Conservation (phyloP, 2,888 invertebrate genomes). For the Mesorhabditis sp. region DNA sequence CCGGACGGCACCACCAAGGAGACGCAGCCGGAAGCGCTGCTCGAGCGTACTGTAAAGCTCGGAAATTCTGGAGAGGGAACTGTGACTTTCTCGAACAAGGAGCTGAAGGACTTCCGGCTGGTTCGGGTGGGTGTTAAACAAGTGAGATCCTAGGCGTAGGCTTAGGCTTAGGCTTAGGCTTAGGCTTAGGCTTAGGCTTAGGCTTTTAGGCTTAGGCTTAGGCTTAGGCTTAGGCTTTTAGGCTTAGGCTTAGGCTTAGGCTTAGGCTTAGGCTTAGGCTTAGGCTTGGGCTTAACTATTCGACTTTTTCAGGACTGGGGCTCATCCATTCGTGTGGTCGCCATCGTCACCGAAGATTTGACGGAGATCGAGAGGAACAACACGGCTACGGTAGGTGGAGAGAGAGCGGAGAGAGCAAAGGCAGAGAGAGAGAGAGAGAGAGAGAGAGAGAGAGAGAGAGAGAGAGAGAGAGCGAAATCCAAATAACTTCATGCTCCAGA, state of each 20-base stretch:
- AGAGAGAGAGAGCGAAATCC: background rate
- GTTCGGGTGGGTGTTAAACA: constrained; percentile 17
- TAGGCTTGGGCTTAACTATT: background rate
- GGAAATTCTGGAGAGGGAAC: constrained; percentile 52
- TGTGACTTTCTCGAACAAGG: constrained; percentile 51
- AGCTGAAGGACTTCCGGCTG: constrained; percentile 47
- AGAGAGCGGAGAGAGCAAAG: background rate
- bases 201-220: background rate
- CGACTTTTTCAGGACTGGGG: constrained; percentile 63
- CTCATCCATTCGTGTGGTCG: constrained; percentile 78
- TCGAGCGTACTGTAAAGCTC: constrained; percentile 52
- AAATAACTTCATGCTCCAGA: constrained; percentile 57
- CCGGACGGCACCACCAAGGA: constrained; percentile 26
- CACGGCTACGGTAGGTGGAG: constrained; percentile 35
- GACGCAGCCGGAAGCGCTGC: constrained; percentile 21
- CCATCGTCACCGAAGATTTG: constrained; percentile 82
- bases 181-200: background rate
- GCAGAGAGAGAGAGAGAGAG: background rate
- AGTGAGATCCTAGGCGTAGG: background rate
- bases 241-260: background rate
- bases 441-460: background rate
- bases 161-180: background rate
- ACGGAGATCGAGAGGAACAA: constrained; percentile 64
- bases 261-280: background rate
- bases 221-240: background rate